Evolutionary conservation across 2,888 invertebrate species (phyloP).

Genomic region (Galeruca laticollis): DNA sequence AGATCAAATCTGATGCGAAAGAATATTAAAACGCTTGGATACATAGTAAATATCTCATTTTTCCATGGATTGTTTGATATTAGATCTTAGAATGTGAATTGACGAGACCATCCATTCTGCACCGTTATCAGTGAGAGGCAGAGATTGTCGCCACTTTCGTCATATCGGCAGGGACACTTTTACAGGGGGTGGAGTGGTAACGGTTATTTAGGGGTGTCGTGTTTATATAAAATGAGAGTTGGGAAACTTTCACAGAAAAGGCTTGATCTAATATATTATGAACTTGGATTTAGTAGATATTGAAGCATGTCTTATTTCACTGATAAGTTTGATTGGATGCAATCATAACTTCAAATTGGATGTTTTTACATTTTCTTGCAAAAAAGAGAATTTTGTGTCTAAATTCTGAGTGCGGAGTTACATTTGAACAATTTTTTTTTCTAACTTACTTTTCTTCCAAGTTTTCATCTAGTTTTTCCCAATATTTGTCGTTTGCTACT

Average conservation of each 20-base stretch:
- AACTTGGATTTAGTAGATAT: neutral
- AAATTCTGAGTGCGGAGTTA: too few species aligned
- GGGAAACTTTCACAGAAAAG: neutral
- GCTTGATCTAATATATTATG: neutral
- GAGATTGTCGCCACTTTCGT: constrained; percentile 66
- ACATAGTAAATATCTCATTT: constrained; percentile 1
- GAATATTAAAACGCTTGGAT: neutral
- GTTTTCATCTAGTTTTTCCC: too few species aligned
- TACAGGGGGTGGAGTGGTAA: constrained; percentile 15
- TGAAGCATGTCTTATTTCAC: too few species aligned
- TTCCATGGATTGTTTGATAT: constrained; percentile 7
- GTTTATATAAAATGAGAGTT: neutral
- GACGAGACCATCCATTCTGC: constrained; percentile 58
- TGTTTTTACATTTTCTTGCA: too few species aligned
- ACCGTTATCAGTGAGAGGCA: constrained; percentile 65
- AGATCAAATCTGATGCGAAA: too few species aligned
- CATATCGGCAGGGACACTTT: constrained; percentile 55
- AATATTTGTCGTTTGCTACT: too few species aligned
- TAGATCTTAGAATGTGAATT: constrained; percentile 36
- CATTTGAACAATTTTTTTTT: too few species aligned
- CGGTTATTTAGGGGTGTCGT: constrained; percentile 21
- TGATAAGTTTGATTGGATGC: too few species aligned
- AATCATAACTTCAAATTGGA: too few species aligned
- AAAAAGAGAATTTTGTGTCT: too few species aligned
- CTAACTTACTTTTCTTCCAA: too few species aligned